phyloP scores from a whole-genome alignment of 1,140 invertebrate species.

The Drosophila carrolli region DNA sequence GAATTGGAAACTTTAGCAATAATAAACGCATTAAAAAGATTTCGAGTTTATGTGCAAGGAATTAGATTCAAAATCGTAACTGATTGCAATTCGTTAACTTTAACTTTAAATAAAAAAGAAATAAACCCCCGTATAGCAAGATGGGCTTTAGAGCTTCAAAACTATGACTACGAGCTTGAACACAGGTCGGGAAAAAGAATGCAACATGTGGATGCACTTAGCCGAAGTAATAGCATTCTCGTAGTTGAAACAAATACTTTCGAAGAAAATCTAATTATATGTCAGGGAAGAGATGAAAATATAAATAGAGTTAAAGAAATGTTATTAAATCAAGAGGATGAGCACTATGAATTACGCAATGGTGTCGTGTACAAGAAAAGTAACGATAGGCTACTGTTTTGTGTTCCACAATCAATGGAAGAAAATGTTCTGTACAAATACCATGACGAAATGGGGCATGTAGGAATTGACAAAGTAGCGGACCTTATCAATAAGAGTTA shows the following conservation, averaged over 20 bases:
- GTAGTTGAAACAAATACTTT: not conserved
- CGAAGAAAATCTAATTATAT: no score
- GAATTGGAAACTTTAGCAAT: no score
- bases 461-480: not conserved
- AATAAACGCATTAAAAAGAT: no score
- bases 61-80: no score
- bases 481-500: constrained; percentile 1
- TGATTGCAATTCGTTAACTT: no score
- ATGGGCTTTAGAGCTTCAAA: not conserved
- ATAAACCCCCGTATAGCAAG: not conserved
- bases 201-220: not conserved
- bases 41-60: no score
- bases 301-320: constrained; percentile 1
- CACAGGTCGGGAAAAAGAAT: not conserved
- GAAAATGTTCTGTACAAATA: not conserved
- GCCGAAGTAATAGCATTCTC: not conserved
- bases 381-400: not conserved
- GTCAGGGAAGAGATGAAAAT: not conserved
- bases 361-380: not conserved
- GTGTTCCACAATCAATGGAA: not conserved
- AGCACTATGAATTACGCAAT: constrained; percentile 1
- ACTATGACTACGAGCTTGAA: not conserved
- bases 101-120: not conserved
- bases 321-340: not conserved
- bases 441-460: not conserved